Conservation (phyloP, 2,113 vertebrate genomes). For the Sinosuthora webbiana region DNA sequence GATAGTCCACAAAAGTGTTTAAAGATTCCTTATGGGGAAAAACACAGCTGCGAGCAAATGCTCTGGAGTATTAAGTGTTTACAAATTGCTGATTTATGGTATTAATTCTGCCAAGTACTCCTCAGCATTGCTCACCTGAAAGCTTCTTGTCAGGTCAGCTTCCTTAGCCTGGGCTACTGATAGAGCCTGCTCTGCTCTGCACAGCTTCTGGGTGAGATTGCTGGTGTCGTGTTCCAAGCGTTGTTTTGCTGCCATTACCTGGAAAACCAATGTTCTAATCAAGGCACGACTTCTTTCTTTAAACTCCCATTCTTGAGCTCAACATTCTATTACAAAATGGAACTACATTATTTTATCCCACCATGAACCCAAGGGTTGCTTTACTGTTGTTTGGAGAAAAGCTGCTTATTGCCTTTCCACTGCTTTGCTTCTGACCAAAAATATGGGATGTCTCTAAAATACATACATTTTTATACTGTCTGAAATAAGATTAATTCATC, state of each 20-base stretch:
- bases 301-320: background rate
- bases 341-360: background rate
- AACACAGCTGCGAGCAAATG: background rate
- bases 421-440: background rate
- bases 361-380: background rate
- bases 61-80: background rate
- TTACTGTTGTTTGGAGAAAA: background rate
- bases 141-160: conserved; percentile 75
- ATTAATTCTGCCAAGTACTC: background rate
- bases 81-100: background rate
- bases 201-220: conserved; percentile 79
- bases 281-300: background rate
- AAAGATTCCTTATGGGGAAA: background rate
- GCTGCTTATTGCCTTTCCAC: background rate
- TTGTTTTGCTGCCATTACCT: conserved; percentile 76
- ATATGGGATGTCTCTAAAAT: background rate
- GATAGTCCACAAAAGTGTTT: background rate
- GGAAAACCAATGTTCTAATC: background rate
- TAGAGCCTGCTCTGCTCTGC: conserved; percentile 76
- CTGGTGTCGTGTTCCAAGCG: conserved; percentile 73
- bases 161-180: conserved; percentile 75
- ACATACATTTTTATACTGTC: background rate
- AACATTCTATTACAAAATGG: background rate
- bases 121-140: conserved; percentile 72
- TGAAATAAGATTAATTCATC: background rate